Conservation (phyloP, 2,888 invertebrate genomes). For the Athalia circularis region DNA sequence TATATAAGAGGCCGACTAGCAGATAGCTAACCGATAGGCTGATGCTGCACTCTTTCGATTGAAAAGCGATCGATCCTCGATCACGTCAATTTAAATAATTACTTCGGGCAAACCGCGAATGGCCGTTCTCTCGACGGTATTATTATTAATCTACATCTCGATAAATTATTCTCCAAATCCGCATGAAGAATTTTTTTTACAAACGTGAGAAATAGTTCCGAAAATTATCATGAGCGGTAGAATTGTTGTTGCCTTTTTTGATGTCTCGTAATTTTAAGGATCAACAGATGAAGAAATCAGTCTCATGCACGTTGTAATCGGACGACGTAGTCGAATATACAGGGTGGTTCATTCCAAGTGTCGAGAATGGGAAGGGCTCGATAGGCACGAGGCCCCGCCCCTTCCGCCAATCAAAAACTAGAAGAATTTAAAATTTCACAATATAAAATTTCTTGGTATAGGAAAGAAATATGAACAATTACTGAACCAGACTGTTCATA, state of each 20-base stretch:
- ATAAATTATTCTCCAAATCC: neutral
- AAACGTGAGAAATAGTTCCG: neutral
- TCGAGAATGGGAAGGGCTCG: too few species aligned
- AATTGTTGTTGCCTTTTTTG: neutral
- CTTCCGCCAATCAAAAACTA: too few species aligned
- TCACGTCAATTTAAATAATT: slow-evolving; percentile 41
- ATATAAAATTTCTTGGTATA: too few species aligned
- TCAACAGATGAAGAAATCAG: too few species aligned
- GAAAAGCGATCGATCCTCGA: slow-evolving; percentile 27
- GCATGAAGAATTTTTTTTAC: neutral
- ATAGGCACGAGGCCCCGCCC: too few species aligned
- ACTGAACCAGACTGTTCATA: too few species aligned
- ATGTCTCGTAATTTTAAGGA: neutral
- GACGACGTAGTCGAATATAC: too few species aligned
- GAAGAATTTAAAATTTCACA: too few species aligned
- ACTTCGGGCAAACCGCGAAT: slow-evolving; percentile 15
- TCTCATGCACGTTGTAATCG: too few species aligned
- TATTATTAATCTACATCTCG: neutral
- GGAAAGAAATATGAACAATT: too few species aligned
- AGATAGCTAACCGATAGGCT: neutral
- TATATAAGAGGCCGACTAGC: neutral
- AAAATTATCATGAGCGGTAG: neutral
- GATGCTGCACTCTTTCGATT: neutral
- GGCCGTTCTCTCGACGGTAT: neutral
- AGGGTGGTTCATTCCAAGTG: too few species aligned